A percentile compares a stretch with the other conserved stretches of the same genome.
Evolutionary conservation across 2,888 invertebrate species (phyloP).

Genomic region (Listrodromus nycthemerus): DNA sequence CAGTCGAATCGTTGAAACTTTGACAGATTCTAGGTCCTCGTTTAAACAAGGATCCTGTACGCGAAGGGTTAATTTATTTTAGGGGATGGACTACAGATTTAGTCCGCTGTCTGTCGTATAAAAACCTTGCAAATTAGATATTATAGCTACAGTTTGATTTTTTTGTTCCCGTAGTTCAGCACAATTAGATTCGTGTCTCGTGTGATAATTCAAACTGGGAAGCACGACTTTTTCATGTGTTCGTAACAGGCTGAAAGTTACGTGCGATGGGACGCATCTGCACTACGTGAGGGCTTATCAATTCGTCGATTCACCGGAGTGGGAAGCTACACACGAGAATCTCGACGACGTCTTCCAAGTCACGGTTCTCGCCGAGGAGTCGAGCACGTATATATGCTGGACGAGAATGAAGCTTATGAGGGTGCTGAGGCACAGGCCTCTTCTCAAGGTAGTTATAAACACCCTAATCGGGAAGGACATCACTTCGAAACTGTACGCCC

Average conservation of each 20-base stretch:
- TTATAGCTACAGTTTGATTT: too few relatives aligned
- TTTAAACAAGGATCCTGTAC: too few relatives aligned
- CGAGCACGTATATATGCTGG: slow-evolving; percentile 92
- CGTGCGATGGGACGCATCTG: slow-evolving; percentile 92
- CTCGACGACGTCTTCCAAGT: slow-evolving; percentile 93
- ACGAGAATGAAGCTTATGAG: slow-evolving; percentile 91
- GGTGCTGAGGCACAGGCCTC: slow-evolving; percentile 90
- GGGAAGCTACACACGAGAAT: slow-evolving; percentile 92
- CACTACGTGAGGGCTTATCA: slow-evolving; percentile 93
- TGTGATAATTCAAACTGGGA: not conserved
- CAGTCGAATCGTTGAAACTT: too few relatives aligned
- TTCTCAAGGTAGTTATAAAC: slow-evolving; percentile 91
- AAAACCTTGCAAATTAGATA: not conserved
- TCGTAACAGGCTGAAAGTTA: slow-evolving; percentile 89
- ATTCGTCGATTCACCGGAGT: slow-evolving; percentile 96
- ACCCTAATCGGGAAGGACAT: slow-evolving; percentile 94
- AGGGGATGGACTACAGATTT: too few relatives aligned
- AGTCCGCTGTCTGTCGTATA: not conserved
- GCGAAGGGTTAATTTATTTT: too few relatives aligned
- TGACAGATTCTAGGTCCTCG: too few relatives aligned
- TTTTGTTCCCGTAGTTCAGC: not conserved
- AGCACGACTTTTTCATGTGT: slow-evolving; percentile 27
- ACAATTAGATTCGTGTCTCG: not conserved
- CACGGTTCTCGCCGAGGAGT: slow-evolving; percentile 89
- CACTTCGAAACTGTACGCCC: slow-evolving; percentile 93